These are phyloP conservation scores for Cottus gobio DNA, from an alignment of 2,113 vertebrate species.

Conservation along the genomic window DNA sequence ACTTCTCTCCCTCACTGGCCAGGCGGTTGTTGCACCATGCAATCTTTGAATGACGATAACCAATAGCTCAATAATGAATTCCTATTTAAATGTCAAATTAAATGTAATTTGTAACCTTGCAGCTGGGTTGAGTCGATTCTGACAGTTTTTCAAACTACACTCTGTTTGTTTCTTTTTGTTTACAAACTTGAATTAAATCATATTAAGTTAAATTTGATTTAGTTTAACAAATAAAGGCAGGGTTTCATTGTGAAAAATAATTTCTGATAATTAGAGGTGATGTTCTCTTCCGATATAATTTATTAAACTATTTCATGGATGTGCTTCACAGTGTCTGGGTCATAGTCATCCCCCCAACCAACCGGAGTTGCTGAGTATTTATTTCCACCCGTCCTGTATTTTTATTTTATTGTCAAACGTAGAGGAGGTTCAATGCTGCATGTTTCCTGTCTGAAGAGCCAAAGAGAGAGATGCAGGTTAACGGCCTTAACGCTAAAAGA, in stretches of 20 bases:
- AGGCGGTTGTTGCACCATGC: too few species aligned
- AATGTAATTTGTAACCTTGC: background rate
- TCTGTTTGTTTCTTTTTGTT: background rate
- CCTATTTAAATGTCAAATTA: background rate
- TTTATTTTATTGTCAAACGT: too few species aligned
- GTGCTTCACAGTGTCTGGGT: background rate
- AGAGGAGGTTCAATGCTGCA: too few species aligned
- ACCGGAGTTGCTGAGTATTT: too few species aligned
- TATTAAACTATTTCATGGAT: background rate
- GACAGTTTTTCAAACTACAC: background rate
- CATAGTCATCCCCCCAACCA: too few species aligned
- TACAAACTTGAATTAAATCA: background rate
- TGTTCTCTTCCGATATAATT: background rate
- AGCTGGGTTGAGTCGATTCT: background rate
- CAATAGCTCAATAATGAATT: background rate
- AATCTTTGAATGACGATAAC: too few species aligned
- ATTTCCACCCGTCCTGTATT: too few species aligned
- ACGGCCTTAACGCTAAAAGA: too few species aligned
- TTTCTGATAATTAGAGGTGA: background rate
- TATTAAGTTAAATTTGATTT: background rate
- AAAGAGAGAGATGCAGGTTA: too few species aligned
- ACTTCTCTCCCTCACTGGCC: too few species aligned
- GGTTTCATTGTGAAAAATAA: background rate
- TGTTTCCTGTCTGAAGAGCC: too few species aligned
- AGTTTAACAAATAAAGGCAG: background rate